Evolutionary conservation across 2,888 invertebrate species (phyloP).

Genomic region (Tetramorium bicarinatum): DNA sequence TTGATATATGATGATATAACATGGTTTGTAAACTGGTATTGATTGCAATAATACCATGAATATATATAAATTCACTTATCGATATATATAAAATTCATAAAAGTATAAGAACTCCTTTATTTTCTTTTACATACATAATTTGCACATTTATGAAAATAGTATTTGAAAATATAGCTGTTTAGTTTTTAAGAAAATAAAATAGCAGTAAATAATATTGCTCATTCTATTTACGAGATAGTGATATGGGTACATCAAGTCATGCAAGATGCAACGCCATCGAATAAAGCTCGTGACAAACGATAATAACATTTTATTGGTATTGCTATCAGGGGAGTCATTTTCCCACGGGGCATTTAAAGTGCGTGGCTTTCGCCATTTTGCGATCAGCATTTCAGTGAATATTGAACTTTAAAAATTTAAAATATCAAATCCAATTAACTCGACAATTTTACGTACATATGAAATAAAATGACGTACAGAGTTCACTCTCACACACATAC

Average conservation of each 20-base stretch:
- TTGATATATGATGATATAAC: background rate
- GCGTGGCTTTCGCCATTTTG: slow-evolving; percentile 25
- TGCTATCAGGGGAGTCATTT: slow-evolving; percentile 8
- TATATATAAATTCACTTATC: background rate
- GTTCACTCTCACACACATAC: too few species aligned
- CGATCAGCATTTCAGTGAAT: slow-evolving; percentile 25
- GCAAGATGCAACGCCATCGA: slow-evolving; percentile 14
- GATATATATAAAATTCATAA: background rate
- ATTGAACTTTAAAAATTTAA: slow-evolving; percentile 20
- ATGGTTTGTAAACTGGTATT: background rate
- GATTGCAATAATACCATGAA: background rate
- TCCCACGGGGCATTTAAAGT: slow-evolving; percentile 40
- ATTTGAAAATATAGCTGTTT: background rate
- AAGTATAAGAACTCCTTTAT: background rate
- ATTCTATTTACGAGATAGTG: slow-evolving; percentile 12
- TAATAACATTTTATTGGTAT: slow-evolving; percentile 51
- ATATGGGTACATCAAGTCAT: slow-evolving; percentile 8
- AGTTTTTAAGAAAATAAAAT: background rate
- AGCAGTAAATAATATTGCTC: background rate
- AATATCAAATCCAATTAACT: slow-evolving; percentile 30
- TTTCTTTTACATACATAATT: background rate
- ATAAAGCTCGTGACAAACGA: slow-evolving; percentile 38
- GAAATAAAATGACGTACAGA: background rate
- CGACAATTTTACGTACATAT: slow-evolving; percentile 11
- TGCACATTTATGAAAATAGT: background rate